phyloP scores from a whole-genome alignment of 1,140 invertebrate species.

The Aphidius ervi region DNA sequence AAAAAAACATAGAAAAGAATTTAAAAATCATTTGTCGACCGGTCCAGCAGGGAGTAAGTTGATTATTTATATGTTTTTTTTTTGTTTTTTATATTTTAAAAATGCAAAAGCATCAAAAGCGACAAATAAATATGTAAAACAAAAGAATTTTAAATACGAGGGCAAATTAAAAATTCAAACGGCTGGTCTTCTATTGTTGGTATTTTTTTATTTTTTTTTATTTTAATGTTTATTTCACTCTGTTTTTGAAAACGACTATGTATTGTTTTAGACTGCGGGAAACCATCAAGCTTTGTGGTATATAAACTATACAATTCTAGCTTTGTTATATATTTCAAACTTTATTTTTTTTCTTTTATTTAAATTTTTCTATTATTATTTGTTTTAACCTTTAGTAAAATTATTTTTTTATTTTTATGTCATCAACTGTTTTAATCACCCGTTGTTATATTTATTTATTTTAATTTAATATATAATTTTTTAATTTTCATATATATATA shows the following conservation, averaged over 20 bases:
- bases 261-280: slow-evolving; percentile 42
- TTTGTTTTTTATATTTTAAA: too few relatives aligned
- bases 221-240: slow-evolving; percentile 34
- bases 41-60: too few relatives aligned
- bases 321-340: slow-evolving; percentile 29
- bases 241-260: slow-evolving; percentile 23
- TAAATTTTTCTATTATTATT: neutral
- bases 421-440: too few relatives aligned
- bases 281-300: slow-evolving; percentile 31
- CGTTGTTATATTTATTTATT: too few relatives aligned
- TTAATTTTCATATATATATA: too few relatives aligned
- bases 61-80: too few relatives aligned
- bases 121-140: slow-evolving; percentile 37
- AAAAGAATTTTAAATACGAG: slow-evolving; percentile 35
- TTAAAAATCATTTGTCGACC: too few relatives aligned
- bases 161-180: slow-evolving; percentile 52
- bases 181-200: slow-evolving; percentile 45
- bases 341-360: slow-evolving; percentile 32
- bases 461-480: too few relatives aligned
- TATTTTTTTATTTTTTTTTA: slow-evolving; percentile 48
- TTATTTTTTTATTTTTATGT: too few relatives aligned
- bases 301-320: slow-evolving; percentile 20
- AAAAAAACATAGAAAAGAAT: too few relatives aligned
- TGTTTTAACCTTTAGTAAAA: too few relatives aligned
- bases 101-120: slow-evolving; percentile 5